Conservation (phyloP, 1,140 invertebrate species). For the Euura lappo region DNA sequence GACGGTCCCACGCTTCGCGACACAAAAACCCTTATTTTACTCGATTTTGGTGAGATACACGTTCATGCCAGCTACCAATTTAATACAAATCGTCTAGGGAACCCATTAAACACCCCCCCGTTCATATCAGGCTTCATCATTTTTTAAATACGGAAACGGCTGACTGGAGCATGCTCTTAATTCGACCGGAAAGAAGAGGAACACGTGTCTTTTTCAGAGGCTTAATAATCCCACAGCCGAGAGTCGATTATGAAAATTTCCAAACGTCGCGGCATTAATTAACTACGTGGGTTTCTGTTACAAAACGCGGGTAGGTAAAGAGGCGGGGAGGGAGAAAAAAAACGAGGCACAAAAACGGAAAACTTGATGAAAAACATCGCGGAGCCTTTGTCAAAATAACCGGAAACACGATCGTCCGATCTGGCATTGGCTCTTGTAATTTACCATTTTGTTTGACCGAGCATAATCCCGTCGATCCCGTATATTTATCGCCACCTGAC, state of each 20-base stretch:
- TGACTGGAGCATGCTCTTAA: too few species aligned
- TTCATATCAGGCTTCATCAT: too few species aligned
- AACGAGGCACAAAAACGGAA: too few species aligned
- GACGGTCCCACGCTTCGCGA: too few species aligned
- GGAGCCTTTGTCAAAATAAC: neutral
- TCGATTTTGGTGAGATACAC: too few species aligned
- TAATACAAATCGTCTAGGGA: too few species aligned
- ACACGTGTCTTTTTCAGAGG: neutral
- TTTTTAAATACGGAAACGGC: too few species aligned
- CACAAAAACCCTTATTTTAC: too few species aligned
- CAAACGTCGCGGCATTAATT: neutral
- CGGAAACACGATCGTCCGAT: neutral
- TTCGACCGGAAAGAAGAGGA: neutral
- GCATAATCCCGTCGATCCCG: neutral
- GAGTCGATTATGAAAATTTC: neutral
- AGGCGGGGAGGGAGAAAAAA: neutral
- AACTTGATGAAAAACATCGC: neutral
- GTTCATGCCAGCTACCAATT: too few species aligned
- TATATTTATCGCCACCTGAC: constrained; percentile 2
- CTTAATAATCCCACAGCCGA: neutral
- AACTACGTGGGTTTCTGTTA: neutral
- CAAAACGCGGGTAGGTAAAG: neutral
- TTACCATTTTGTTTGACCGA: constrained; percentile 8
- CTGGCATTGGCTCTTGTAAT: neutral
- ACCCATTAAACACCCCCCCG: too few species aligned